phyloP scores from a whole-genome alignment of 1,140 invertebrate genomes.

The Drosophila pruinosa region DNA sequence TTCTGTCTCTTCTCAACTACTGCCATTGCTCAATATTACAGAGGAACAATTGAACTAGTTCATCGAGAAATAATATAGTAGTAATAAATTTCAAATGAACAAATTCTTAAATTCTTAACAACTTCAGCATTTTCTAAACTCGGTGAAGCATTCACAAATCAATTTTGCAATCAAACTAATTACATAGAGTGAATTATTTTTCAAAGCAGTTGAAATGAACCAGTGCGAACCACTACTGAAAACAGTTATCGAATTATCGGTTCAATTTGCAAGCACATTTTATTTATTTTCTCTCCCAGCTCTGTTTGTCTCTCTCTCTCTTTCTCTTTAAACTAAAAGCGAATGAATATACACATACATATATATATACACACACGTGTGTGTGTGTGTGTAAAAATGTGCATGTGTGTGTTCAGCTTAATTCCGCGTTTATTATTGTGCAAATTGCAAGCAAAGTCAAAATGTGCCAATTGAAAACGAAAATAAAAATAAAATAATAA shows the following conservation, averaged over 20 bases:
- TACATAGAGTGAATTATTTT: no score
- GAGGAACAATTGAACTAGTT: no score
- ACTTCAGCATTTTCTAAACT: no score
- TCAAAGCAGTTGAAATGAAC: background rate
- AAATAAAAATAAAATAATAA: constrained; percentile 5
- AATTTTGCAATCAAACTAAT: background rate
- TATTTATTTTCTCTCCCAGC: constrained; percentile 1
- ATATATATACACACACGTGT: no score
- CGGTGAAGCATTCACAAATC: no score
- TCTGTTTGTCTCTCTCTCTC: background rate
- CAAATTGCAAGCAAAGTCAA: constrained; percentile 26
- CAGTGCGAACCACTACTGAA: background rate
- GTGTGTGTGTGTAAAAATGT: constrained; percentile 12
- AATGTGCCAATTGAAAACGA: constrained; percentile 47
- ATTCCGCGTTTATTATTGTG: constrained; percentile 52
- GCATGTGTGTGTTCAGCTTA: constrained; percentile 46
- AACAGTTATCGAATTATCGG: background rate
- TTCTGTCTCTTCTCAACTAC: no score
- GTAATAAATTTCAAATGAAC: no score
- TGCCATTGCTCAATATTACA: no score
- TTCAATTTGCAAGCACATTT: background rate
- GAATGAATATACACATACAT: constrained; percentile 6
- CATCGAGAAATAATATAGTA: no score
- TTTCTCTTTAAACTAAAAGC: constrained; percentile 3
- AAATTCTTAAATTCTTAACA: no score